phyloP scores from a whole-genome alignment of 1,140 invertebrate genomes.

The Parasteatoda tepidariorum region DNA sequence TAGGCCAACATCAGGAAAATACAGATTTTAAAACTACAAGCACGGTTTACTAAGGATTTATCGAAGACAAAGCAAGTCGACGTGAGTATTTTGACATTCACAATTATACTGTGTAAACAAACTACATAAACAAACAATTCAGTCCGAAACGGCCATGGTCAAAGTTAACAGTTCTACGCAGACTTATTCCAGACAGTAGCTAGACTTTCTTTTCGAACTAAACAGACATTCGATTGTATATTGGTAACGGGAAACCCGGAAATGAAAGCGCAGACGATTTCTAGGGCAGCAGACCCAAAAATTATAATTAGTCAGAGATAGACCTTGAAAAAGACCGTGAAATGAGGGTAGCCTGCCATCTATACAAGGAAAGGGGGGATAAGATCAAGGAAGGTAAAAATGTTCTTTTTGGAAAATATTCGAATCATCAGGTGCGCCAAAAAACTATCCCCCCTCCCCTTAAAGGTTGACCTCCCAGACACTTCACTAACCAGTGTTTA shows the following conservation, averaged over 20 bases:
- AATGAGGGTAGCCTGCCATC: not conserved
- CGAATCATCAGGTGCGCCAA: not conserved
- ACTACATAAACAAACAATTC: too few relatives aligned
- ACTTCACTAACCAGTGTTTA: not conserved
- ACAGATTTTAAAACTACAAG: too few relatives aligned
- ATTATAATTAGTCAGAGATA: constrained; percentile 32
- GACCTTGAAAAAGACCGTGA: constrained; percentile 34
- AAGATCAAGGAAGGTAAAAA: constrained; percentile 22
- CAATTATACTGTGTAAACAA: too few relatives aligned
- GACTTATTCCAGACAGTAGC: not conserved
- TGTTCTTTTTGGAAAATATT: not conserved
- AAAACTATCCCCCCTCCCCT: not conserved
- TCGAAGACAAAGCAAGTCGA: too few relatives aligned
- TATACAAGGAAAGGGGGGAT: not conserved
- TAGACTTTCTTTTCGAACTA: not conserved
- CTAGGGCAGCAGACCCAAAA: not conserved
- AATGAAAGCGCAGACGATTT: constrained; percentile 20
- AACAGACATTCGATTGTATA: not conserved
- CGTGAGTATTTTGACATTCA: too few relatives aligned
- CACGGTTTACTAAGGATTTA: too few relatives aligned
- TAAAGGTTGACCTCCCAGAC: not conserved
- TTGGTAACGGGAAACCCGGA: constrained; percentile 1
- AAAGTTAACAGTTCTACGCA: too few relatives aligned
- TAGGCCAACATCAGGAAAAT: too few relatives aligned
- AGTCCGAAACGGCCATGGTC: too few relatives aligned